Evolutionary conservation across 2,113 vertebrate genomes (phyloP).

Genomic region (Syngnathoides biaculeatus): DNA sequence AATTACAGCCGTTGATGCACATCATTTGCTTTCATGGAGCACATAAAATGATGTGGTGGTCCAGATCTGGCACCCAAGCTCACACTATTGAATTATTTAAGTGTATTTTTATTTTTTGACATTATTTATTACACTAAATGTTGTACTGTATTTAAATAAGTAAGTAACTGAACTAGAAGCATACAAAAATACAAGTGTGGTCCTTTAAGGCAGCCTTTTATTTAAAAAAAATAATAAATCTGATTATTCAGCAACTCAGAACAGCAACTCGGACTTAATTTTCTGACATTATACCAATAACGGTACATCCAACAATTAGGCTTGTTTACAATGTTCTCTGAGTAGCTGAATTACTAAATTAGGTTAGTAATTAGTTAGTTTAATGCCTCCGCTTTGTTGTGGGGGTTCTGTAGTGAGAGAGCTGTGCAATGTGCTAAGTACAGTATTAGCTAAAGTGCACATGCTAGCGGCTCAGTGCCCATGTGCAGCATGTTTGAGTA

Average conservation of each 20-base stretch:
- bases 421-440: conserved; percentile 7
- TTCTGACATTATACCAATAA: background rate
- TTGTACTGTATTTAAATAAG: background rate
- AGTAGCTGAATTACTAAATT: conserved; percentile 8
- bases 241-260: conserved; percentile 13
- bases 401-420: conserved; percentile 9
- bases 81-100: background rate
- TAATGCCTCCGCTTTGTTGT: conserved; percentile 3
- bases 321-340: background rate
- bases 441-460: conserved; percentile 19
- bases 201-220: background rate
- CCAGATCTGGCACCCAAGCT: too few species aligned
- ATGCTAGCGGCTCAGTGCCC: conserved; percentile 13
- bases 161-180: background rate
- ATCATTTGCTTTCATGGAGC: too few species aligned
- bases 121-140: background rate
- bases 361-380: too few species aligned
- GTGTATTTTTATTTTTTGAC: background rate
- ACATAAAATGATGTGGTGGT: too few species aligned
- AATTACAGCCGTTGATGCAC: too few species aligned
- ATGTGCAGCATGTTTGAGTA: conserved; percentile 13
- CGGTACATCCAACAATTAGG: background rate
- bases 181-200: conserved; percentile 11
- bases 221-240: background rate
- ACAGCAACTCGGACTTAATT: background rate